Percentiles rank a stretch among this genome's conserved stretches.
Evolutionary conservation across 2,113 vertebrate species (phyloP).

Genomic region (Peromyscus leucopus): DNA sequence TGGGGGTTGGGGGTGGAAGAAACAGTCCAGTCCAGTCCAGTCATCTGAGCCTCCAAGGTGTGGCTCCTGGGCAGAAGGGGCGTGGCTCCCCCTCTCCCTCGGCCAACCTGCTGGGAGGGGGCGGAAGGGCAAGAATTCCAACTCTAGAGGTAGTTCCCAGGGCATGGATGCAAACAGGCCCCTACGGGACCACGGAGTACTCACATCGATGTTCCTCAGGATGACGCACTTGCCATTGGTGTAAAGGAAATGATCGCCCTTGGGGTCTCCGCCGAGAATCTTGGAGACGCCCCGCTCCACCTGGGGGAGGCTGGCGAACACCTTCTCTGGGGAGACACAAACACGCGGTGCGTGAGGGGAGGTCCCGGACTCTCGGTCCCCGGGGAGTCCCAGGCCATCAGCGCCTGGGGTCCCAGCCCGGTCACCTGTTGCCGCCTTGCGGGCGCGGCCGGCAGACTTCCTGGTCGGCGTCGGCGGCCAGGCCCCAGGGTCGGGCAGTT

Average conservation of each 20-base stretch:
- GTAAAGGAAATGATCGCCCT: slow-evolving; percentile 96
- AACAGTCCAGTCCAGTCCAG: neutral
- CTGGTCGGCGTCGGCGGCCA: neutral
- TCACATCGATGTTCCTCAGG: slow-evolving; percentile 97
- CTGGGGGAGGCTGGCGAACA: slow-evolving; percentile 97
- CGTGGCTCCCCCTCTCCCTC: slow-evolving; percentile 2
- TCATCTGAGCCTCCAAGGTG: neutral
- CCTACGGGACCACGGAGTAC: slow-evolving; percentile 21
- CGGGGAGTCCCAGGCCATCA: neutral
- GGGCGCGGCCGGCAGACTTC: slow-evolving; percentile 44
- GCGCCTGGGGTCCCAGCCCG: neutral
- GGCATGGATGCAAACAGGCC: neutral
- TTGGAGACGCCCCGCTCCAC: slow-evolving; percentile 97
- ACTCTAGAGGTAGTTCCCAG: no score
- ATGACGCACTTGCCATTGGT: slow-evolving; percentile 98
- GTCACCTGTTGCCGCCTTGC: slow-evolving; percentile 80
- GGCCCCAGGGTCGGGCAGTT: neutral
- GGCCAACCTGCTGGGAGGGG: neutral
- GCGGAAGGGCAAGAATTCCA: neutral
- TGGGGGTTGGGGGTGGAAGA: neutral
- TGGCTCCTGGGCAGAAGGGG: slow-evolving; percentile 32
- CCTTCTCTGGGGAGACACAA: slow-evolving; percentile 88
- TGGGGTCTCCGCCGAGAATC: slow-evolving; percentile 96
- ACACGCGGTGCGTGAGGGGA: neutral
- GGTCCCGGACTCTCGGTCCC: neutral